phyloP scores from a whole-genome alignment of 1,140 invertebrate species.

The Aphelenchoides avenae region DNA sequence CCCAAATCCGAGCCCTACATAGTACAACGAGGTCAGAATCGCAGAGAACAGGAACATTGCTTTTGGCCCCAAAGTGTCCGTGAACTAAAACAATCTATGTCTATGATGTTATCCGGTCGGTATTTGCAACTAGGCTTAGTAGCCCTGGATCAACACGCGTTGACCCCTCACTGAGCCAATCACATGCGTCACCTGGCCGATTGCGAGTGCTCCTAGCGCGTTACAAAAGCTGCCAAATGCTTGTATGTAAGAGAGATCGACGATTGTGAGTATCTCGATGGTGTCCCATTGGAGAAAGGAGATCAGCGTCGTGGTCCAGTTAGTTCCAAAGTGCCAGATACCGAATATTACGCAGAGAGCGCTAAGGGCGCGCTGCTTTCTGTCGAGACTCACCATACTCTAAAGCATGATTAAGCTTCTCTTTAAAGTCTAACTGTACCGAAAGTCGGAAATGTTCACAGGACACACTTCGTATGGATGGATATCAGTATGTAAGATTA shows the following conservation, averaged over 20 bases:
- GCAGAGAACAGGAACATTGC: conserved; percentile 56
- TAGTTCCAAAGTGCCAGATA: conserved; percentile 57
- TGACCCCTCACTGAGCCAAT: not conserved
- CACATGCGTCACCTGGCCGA: conserved; percentile 42
- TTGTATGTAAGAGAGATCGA: conserved; percentile 59
- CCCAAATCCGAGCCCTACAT: conserved; percentile 51
- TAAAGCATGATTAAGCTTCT: too few relatives aligned
- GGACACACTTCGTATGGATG: too few relatives aligned
- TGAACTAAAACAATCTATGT: conserved; percentile 31
- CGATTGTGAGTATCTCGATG: conserved; percentile 52
- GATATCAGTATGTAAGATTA: too few relatives aligned
- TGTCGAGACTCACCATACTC: conserved; percentile 40
- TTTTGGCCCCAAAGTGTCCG: conserved; percentile 55
- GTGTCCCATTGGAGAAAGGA: conserved; percentile 59
- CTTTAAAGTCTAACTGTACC: too few relatives aligned
- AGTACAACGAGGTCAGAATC: conserved; percentile 54
- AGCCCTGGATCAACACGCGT: conserved; percentile 10
- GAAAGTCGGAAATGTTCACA: too few relatives aligned
- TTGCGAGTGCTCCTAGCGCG: conserved; percentile 50
- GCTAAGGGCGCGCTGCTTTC: conserved; percentile 50
- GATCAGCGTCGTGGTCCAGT: conserved; percentile 58
- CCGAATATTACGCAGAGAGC: conserved; percentile 56
- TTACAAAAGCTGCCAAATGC: conserved; percentile 55
- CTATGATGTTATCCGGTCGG: not conserved
- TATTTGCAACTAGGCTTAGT: not conserved